phyloP scores from a whole-genome alignment of 53 echinoderm and acorn worm species.

The Arbacia lixula region DNA sequence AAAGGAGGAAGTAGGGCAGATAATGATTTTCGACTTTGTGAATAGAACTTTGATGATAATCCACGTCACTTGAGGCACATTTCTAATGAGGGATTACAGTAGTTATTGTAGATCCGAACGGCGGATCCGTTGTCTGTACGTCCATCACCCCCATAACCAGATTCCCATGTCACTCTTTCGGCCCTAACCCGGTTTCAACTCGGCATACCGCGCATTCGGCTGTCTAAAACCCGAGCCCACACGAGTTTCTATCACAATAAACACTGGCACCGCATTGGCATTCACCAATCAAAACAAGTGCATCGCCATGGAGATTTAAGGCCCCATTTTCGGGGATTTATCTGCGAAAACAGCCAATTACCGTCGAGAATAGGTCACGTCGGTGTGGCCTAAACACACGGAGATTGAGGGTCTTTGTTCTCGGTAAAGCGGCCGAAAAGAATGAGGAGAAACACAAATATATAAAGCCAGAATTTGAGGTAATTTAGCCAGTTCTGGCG shows the following conservation, averaged over 20 bases:
- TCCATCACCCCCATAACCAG: no score
- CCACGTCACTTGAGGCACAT: no score
- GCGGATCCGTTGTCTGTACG: no score
- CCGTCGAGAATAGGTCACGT: background rate
- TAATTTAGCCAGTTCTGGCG: no score
- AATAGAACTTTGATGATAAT: no score
- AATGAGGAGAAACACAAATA: no score
- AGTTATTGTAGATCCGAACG: no score
- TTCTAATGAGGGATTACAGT: no score
- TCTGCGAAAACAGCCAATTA: slow-evolving; percentile 35
- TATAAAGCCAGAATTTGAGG: background rate
- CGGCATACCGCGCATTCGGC: slow-evolving; percentile 23
- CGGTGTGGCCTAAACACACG: no score
- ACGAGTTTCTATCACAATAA: slow-evolving; percentile 24
- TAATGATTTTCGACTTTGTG: no score
- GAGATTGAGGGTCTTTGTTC: slow-evolving; percentile 9
- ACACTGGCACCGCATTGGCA: slow-evolving; percentile 15
- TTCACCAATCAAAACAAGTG: slow-evolving; percentile 18
- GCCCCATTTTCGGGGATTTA: slow-evolving; percentile 38
- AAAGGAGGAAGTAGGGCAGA: no score
- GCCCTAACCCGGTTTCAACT: slow-evolving; percentile 4
- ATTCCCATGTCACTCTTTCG: no score
- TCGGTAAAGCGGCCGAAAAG: background rate
- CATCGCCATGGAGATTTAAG: slow-evolving; percentile 47
- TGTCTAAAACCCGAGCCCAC: slow-evolving; percentile 9